Base-by-base conservation (phyloP, 2,888 invertebrate genomes). In the Himalopsyche tibetana region DNA sequence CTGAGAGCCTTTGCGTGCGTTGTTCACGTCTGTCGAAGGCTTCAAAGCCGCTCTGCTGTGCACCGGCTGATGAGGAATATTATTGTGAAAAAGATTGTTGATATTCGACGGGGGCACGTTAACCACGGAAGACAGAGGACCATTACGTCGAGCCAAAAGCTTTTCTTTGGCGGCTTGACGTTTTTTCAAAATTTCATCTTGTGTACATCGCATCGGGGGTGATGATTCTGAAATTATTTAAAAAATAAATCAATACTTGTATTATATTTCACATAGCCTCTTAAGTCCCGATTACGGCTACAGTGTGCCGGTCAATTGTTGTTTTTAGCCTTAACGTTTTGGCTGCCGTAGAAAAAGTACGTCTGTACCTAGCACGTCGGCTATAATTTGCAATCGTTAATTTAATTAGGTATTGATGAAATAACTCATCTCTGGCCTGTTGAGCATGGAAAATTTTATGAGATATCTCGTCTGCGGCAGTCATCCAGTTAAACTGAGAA, bases 151-250 rank as follows among this genome's bases (percentile, higher is more conserved):
- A 0, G 93, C 93, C 89, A 94, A 90, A 19, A 95, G 91, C 89
- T 92, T 94, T 89, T 94, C 94, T 90, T 94, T 91, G 2, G 95
- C 95, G 89, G 94, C 93, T 87, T 93, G 90, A 88, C 94, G 93
- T 89, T 95, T 95, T 89, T 91, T 93, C 90, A 94, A 94, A 82
- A 95, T 95, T 91, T 95, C 95, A 88, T 94, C 93, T 56, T 93
- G 93, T 38, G 94, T 94, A 89, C 94, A 94, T 90, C 91, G 91
- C 89, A 85, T 87, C 17, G 74, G 38, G 28, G 86, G 84, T 8
- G 87, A 87, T 8, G 74, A 45, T 19, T 55, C 87, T 85, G 63
- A 80, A 85, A 87, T 80, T 82, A 55, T 40, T n/a, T 40, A 19
- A 55, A 82, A 15, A 45, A 81, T 5, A 55, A 55, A 11, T 55